phyloP scores from a whole-genome alignment of 1,140 invertebrate species.

The Microplitis mediator region DNA sequence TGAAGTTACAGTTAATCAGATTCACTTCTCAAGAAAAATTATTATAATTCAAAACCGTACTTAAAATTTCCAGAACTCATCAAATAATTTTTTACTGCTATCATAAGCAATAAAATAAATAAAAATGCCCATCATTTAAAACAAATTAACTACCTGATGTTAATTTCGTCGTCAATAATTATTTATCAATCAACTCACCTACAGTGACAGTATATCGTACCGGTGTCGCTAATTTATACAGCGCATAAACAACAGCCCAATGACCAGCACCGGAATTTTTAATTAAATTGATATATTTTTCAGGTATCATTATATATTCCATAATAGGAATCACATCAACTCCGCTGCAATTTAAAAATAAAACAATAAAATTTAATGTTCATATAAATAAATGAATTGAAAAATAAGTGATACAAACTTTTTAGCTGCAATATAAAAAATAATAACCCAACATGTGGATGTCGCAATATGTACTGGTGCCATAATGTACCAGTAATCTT shows the following conservation, averaged over 20 bases:
- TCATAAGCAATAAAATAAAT: no score
- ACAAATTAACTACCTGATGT: no score
- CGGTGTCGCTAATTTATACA: slow-evolving; percentile 92
- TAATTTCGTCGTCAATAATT: not conserved
- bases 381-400: slow-evolving; percentile 6
- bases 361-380: slow-evolving; percentile 5
- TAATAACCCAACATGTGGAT: slow-evolving; percentile 82
- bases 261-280: slow-evolving; percentile 82
- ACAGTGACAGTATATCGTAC: slow-evolving; percentile 88
- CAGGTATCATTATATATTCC: slow-evolving; percentile 76
- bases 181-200: slow-evolving; percentile 62
- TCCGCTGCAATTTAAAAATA: slow-evolving; percentile 71
- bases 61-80: no score
- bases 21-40: no score
- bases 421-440: slow-evolving; percentile 85
- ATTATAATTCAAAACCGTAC: no score
- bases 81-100: no score
- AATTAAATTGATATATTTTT: slow-evolving; percentile 76
- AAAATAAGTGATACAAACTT: slow-evolving; percentile 66
- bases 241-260: slow-evolving; percentile 83
- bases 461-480: slow-evolving; percentile 88
- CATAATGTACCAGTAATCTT: slow-evolving; percentile 93
- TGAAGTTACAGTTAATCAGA: no score
- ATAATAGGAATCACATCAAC: slow-evolving; percentile 82
- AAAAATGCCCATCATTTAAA: no score